Evolutionary conservation across 2,888 invertebrate species (phyloP).

Genomic region (Phymatocera aterrima): DNA sequence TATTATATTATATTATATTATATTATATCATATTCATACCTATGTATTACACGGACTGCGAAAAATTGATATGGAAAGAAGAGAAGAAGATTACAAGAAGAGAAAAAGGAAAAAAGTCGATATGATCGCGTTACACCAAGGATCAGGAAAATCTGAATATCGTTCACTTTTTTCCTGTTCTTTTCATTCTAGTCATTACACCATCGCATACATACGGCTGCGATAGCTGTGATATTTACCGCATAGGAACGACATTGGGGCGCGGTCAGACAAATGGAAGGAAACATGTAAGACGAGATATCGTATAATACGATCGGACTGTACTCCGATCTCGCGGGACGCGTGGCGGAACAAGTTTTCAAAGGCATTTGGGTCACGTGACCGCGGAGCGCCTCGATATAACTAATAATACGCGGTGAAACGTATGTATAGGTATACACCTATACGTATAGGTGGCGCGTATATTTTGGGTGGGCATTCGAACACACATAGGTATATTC

Average conservation of each 20-base stretch:
- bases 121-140: too few relatives aligned
- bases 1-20: too few relatives aligned
- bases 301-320: conserved; percentile 23
- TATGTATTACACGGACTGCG: too few relatives aligned
- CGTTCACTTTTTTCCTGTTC: too few relatives aligned
- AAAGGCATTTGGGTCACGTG: conserved; percentile 27
- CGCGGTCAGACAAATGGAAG: conserved; percentile 15
- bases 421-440: background rate
- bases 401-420: conserved; percentile 22
- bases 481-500: background rate
- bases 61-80: too few relatives aligned
- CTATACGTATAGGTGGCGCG: background rate
- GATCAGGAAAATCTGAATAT: too few relatives aligned
- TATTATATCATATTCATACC: too few relatives aligned
- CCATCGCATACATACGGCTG: too few relatives aligned
- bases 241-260: background rate
- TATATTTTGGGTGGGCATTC: background rate
- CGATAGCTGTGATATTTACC: background rate
- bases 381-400: conserved; percentile 26
- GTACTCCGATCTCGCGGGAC: background rate
- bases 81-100: background rate
- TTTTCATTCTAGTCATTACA: too few relatives aligned
- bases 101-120: background rate
- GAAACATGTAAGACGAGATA: background rate
- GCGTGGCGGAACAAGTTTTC: conserved; percentile 29